Evolutionary conservation across 2,888 invertebrate genomes (phyloP), one percentile per base, ranked within the genome.

Genomic region (Argynnis bischoffii): DNA sequence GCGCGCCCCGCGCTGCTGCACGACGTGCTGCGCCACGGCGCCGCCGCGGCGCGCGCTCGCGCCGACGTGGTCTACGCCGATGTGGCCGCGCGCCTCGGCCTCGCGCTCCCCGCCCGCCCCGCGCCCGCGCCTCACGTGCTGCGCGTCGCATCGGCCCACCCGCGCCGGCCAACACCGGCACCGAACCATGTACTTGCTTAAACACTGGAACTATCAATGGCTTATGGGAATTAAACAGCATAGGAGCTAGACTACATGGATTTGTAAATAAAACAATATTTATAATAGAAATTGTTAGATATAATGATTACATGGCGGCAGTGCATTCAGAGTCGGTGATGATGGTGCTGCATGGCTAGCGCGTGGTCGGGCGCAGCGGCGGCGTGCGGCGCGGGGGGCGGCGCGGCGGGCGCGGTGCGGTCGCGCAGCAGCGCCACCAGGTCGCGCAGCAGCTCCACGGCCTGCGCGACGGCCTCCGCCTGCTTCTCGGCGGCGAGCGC

Each of bases 11-110:
- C 87, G 18, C 95, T 96, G 47, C 76, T 77, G 77, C 74, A 78
- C 71, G 79, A 93, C 64, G 85, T 96, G 65, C 86, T 98, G 61
- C 88, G 93, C n/a, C 81, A 86, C 72, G 97, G 97, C 0, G 90
- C 94, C 2, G 93, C 93, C 51, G 94, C 90, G 78, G 97, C 97
- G 0, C 89, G 90, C 11, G 81, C 80, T 31, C 92, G 94, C 64
- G 97, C 97, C 18, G 93, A 93, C 72, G 76, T 79, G 26, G 96
- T 95, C n/a, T 95, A 95, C 93, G 81, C 80, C 41, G 71, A 71
- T 26, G 71, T 69, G 31, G 63, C 94, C 95, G 80, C 95, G 96
- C 11, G 94, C 92, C 72, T 74, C 90, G 31, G 88, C 79, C 65
- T 74, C 74, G 65, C 74, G 70, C 47, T 66, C 63, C 57, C 55